Percentiles rank a stretch among this genome's conserved stretches.
Conservation (phyloP, 2,888 invertebrate species). For the Aleiodes leptofemur region DNA sequence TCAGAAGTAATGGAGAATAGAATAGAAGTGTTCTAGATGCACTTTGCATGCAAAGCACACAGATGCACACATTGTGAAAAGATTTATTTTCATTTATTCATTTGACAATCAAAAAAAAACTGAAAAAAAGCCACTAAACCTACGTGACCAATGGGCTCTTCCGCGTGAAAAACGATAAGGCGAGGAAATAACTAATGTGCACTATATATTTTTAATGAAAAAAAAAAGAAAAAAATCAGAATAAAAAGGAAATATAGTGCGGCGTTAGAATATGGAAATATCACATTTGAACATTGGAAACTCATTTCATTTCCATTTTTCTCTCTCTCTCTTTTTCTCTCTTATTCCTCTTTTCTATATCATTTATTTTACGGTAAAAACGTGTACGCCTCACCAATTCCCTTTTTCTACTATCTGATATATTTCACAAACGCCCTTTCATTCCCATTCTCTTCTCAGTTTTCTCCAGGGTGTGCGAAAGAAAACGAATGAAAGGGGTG, state of each 20-base stretch:
- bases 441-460: constrained; percentile 37
- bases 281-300: constrained; percentile 12
- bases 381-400: not conserved
- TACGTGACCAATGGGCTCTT: constrained; percentile 24
- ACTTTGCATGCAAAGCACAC: constrained; percentile 46
- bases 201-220: not conserved
- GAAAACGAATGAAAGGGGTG: not conserved
- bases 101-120: constrained; percentile 2
- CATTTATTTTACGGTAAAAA: constrained; percentile 9
- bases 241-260: constrained; percentile 10
- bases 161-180: constrained; percentile 37
- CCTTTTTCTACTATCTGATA: constrained; percentile 14
- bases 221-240: not conserved
- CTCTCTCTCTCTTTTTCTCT: not conserved
- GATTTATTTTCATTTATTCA: constrained; percentile 6
- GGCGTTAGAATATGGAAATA: not conserved
- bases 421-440: constrained; percentile 18
- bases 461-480: constrained; percentile 32
- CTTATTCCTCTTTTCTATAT: not conserved
- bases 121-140: constrained; percentile 12
- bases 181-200: constrained; percentile 8
- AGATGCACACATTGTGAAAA: constrained; percentile 12
- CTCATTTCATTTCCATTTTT: constrained; percentile 8
- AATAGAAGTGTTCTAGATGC: constrained; percentile 30
- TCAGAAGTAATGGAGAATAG: constrained; percentile 7